Conservation (phyloP, 1,140 invertebrate species). For the Drosophila jambulina region DNA sequence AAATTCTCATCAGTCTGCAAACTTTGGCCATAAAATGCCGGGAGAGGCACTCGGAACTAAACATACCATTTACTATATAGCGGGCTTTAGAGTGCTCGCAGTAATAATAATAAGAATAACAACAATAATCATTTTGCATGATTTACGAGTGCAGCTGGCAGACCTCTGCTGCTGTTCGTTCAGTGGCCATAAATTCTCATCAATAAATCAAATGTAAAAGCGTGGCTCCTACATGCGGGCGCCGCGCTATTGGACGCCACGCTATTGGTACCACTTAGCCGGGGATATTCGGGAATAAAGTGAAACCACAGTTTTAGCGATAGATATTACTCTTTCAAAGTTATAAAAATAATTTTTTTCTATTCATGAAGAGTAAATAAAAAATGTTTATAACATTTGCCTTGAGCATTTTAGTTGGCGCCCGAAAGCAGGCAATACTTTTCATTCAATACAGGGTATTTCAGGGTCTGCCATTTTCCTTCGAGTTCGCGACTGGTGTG, state of each 20-base stretch:
- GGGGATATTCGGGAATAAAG: not conserved
- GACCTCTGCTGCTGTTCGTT: slow-evolving; percentile 45
- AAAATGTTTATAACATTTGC: not conserved
- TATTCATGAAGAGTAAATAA: not conserved
- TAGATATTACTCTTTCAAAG: not conserved
- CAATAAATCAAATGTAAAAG: slow-evolving; percentile 75
- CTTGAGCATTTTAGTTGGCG: not conserved
- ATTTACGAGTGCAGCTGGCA: slow-evolving; percentile 66
- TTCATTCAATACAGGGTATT: not conserved
- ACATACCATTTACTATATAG: slow-evolving; percentile 8
- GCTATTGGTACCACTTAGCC: slow-evolving; percentile 3
- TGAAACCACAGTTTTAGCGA: not conserved
- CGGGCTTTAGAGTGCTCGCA: slow-evolving; percentile 16
- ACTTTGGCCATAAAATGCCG: slow-evolving; percentile 36
- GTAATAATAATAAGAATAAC: slow-evolving; percentile 52
- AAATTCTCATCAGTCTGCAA: slow-evolving; percentile 58
- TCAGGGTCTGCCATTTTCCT: not conserved
- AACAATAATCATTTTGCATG: slow-evolving; percentile 70
- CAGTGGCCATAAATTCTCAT: slow-evolving; percentile 75
- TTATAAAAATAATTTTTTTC: not conserved
- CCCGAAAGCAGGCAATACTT: not conserved
- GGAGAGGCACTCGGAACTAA: slow-evolving; percentile 22
- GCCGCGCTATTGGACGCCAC: slow-evolving; percentile 28
- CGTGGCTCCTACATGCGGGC: slow-evolving; percentile 34
- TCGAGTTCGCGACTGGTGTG: not conserved